Evolutionary conservation across 35 echinoderm and acorn worm species (phyloP).

Genomic region (Apostichopus japonicus): DNA sequence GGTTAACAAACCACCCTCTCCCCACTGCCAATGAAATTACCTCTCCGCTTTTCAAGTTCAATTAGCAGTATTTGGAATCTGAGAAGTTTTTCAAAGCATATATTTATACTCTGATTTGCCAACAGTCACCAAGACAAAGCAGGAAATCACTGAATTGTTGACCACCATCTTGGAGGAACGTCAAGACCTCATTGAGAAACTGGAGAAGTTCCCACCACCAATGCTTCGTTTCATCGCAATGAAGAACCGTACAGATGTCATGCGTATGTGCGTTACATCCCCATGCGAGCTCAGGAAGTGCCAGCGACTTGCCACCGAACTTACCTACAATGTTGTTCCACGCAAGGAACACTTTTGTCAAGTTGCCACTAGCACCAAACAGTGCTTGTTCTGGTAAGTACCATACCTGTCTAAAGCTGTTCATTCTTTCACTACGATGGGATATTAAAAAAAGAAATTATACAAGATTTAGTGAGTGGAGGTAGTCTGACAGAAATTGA

Average conservation of each 20-base stretch:
- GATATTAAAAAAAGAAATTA: too few species aligned
- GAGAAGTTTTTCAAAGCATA: too few species aligned
- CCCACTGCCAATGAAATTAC: too few species aligned
- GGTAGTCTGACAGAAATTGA: too few species aligned
- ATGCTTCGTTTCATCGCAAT: conserved; percentile 7
- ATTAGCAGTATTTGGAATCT: too few species aligned
- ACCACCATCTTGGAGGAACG: conserved; percentile 56
- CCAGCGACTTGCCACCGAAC: conserved; percentile 74
- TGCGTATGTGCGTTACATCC: conserved; percentile 77
- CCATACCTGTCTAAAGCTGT: too few species aligned
- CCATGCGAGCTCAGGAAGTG: conserved; percentile 87
- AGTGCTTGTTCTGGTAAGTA: conserved; percentile 95
- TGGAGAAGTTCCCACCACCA: conserved; percentile 66
- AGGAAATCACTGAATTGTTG: conserved; percentile 37
- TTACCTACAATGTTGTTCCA: conserved; percentile 85
- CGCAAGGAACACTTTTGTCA: conserved; percentile 71
- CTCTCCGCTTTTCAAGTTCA: too few species aligned
- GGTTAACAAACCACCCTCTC: too few species aligned
- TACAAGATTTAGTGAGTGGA: too few species aligned
- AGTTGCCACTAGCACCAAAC: conserved; percentile 61
- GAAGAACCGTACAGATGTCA: conserved; percentile 54
- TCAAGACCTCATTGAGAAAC: conserved; percentile 50
- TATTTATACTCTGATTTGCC: too few species aligned
- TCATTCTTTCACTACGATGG: too few species aligned
- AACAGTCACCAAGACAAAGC: neutral